phyloP scores from a whole-genome alignment of 2,797 vertebrate species.

The Bradypus variegatus region DNA sequence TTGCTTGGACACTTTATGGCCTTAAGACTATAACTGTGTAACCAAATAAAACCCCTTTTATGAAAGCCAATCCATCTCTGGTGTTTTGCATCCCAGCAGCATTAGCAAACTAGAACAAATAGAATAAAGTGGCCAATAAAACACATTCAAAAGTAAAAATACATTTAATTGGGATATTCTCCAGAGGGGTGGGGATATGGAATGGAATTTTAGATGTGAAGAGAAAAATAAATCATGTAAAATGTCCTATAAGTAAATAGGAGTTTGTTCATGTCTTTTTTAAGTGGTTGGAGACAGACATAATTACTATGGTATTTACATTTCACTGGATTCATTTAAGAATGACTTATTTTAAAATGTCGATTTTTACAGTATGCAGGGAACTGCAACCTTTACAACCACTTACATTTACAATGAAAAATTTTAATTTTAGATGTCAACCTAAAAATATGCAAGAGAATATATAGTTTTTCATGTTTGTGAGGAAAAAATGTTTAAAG shows the following conservation, averaged over 20 bases:
- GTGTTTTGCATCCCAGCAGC: no score
- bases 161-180: neutral
- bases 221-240: conserved; percentile 15
- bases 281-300: neutral
- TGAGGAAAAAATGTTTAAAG: conserved; percentile 4
- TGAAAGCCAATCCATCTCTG: no score
- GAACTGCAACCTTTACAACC: conserved; percentile 20
- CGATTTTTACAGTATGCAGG: neutral
- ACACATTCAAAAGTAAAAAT: conserved; percentile 11
- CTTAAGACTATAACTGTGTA: no score
- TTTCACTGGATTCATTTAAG: conserved; percentile 14
- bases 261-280: neutral
- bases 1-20: no score
- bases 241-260: neutral
- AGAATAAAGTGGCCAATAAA: neutral
- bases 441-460: neutral
- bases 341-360: conserved; percentile 3
- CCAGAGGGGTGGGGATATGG: neutral
- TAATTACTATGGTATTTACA: conserved; percentile 19
- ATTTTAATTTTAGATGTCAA: neutral
- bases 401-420: neutral
- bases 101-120: no score
- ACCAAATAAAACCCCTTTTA: no score
- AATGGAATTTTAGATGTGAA: neutral
- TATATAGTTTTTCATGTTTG: neutral